phyloP scores from a whole-genome alignment of 1,140 invertebrate genomes.

The Zaprionus ornatus region DNA sequence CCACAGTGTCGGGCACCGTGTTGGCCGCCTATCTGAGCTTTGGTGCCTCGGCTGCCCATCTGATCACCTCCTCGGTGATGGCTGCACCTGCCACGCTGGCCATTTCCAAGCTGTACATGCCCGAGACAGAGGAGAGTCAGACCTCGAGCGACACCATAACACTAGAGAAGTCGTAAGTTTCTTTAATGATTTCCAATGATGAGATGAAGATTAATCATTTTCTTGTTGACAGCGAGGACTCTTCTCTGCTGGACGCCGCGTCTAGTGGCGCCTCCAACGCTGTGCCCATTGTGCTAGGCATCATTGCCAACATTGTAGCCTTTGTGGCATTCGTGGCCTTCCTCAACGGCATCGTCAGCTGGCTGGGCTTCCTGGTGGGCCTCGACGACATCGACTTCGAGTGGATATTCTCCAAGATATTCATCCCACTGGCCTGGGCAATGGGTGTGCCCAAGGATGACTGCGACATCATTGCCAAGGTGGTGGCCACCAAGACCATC shows the following conservation, averaged over 20 bases:
- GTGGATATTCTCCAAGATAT: conserved; percentile 92
- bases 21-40: conserved; percentile 96
- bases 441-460: conserved; percentile 91
- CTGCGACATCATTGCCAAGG: conserved; percentile 90
- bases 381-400: conserved; percentile 86
- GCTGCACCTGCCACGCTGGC: conserved; percentile 96
- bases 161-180: conserved; percentile 87
- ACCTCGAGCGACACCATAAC: conserved; percentile 88
- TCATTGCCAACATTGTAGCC: conserved; percentile 96
- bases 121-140: conserved; percentile 91
- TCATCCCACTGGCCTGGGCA: conserved; percentile 93
- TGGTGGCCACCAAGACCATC: conserved; percentile 95
- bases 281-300: conserved; percentile 92
- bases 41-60: conserved; percentile 92
- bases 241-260: conserved; percentile 94
- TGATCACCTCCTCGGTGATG: conserved; percentile 97
- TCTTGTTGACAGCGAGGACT: conserved; percentile 87
- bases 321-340: conserved; percentile 95
- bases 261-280: conserved; percentile 93
- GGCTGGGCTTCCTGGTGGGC: conserved; percentile 91
- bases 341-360: conserved; percentile 91
- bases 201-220: neutral
- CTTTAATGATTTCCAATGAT: neutral
- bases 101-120: conserved; percentile 95
- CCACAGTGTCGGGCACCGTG: conserved; percentile 96